A percentile compares a stretch with the other conserved stretches of the same genome.
Evolutionary conservation across 2,888 invertebrate genomes (phyloP).

Genomic region (Ferdinandea cuprea): DNA sequence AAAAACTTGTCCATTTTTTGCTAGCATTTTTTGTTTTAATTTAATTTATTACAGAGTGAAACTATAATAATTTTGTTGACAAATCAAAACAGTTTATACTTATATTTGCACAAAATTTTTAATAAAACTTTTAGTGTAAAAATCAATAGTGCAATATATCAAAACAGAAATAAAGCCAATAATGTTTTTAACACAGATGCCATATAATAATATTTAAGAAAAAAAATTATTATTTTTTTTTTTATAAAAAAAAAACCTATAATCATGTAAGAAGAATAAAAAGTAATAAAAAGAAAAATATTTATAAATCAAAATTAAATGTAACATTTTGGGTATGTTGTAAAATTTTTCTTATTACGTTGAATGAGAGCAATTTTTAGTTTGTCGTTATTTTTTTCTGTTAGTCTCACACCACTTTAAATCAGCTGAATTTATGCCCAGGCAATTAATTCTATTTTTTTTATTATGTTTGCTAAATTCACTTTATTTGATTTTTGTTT

Average conservation of each 20-base stretch:
- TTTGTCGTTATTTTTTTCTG: slow-evolving; percentile 24
- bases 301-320: slow-evolving; percentile 52
- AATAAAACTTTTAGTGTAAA: slow-evolving; percentile 14
- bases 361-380: slow-evolving; percentile 54
- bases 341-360: slow-evolving; percentile 24
- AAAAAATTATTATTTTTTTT: not conserved
- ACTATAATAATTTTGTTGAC: not conserved
- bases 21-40: slow-evolving; percentile 37
- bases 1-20: slow-evolving; percentile 60
- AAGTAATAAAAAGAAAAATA: slow-evolving; percentile 25
- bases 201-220: slow-evolving; percentile 59
- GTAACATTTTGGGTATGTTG: slow-evolving; percentile 46
- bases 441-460: slow-evolving; percentile 16
- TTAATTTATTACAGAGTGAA: slow-evolving; percentile 39
- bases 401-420: slow-evolving; percentile 45
- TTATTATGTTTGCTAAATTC: slow-evolving; percentile 42
- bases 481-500: slow-evolving; percentile 19
- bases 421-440: slow-evolving; percentile 63
- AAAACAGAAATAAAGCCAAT: too few species aligned
- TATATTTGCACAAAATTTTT: slow-evolving; percentile 50
- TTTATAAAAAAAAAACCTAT: slow-evolving; percentile 29
- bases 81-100: slow-evolving; percentile 23
- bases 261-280: slow-evolving; percentile 42
- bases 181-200: slow-evolving; percentile 45
- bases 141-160: slow-evolving; percentile 39